phyloP scores from a whole-genome alignment of 2,797 vertebrate genomes.

The Novumbra hubbsi region DNA sequence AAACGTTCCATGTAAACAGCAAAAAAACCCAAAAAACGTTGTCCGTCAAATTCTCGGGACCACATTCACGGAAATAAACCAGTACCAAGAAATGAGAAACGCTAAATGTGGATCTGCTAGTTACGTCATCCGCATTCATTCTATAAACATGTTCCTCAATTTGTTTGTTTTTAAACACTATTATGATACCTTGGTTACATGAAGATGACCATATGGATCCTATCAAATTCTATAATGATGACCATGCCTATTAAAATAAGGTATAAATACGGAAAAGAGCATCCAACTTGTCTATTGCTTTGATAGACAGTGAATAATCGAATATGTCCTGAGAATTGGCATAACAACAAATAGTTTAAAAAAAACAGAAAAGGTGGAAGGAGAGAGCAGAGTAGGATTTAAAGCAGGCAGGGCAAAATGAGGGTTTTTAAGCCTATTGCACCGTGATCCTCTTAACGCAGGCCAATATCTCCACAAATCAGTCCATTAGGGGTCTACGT shows the following conservation, averaged over 20 bases:
- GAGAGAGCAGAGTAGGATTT: conserved; percentile 51
- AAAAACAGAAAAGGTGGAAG: conserved; percentile 55
- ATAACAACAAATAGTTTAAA: conserved; percentile 49
- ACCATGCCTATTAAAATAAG: not conserved
- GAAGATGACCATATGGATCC: too few relatives aligned
- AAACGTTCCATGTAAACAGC: conserved; percentile 13
- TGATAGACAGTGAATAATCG: too few relatives aligned
- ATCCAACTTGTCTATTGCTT: not conserved
- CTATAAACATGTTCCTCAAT: not conserved
- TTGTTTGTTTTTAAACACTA: not conserved
- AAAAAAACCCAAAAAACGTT: conserved; percentile 15
- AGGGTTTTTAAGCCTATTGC: conserved; percentile 53
- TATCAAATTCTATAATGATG: not conserved
- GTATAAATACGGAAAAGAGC: not conserved
- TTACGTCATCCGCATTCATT: not conserved
- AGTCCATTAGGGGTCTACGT: too few relatives aligned
- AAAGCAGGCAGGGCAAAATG: conserved; percentile 60
- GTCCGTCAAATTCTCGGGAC: not conserved
- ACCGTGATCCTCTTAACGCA: too few relatives aligned
- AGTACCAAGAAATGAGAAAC: not conserved
- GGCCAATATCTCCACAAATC: too few relatives aligned
- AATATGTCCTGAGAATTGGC: not conserved
- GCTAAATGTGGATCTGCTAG: not conserved
- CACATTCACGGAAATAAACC: not conserved
- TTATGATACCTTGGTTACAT: not conserved